Percentiles rank a stretch among this genome's conserved stretches.
Conservation (phyloP, 2,888 invertebrate species). For the Deilephila elpenor region DNA sequence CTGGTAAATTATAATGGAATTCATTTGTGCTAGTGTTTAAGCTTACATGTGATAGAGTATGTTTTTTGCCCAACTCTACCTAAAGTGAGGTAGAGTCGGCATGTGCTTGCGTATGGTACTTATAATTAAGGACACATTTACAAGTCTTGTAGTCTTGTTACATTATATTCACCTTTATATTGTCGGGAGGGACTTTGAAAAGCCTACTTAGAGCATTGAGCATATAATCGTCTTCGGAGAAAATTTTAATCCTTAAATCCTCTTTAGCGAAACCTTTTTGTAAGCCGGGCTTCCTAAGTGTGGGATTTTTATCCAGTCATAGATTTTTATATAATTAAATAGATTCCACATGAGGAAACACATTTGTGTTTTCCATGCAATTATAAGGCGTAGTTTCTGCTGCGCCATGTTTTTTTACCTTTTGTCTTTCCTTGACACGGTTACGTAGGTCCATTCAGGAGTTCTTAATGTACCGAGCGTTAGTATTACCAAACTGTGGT, state of each 20-base stretch:
- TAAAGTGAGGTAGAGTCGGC: constrained; percentile 15
- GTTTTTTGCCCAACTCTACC: constrained; percentile 15
- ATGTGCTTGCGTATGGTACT: background rate
- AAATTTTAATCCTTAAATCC: background rate
- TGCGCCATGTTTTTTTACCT: constrained; percentile 28
- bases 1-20: constrained; percentile 26
- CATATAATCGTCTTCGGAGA: no score
- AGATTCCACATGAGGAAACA: constrained; percentile 22
- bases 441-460: constrained; percentile 22
- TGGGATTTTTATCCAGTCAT: background rate
- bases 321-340: background rate
- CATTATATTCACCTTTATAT: background rate
- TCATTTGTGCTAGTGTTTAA: constrained; percentile 26
- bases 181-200: background rate
- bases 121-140: background rate
- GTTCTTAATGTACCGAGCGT: constrained; percentile 23
- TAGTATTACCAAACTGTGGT: constrained; percentile 30
- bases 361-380: constrained; percentile 7
- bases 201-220: background rate
- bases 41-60: constrained; percentile 21
- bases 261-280: background rate
- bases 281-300: background rate
- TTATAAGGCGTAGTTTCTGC: constrained; percentile 23
- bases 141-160: background rate
- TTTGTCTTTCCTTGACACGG: constrained; percentile 20